Base-by-base conservation (phyloP, 1,140 invertebrate species). In the Harpegnathos saltator region DNA sequence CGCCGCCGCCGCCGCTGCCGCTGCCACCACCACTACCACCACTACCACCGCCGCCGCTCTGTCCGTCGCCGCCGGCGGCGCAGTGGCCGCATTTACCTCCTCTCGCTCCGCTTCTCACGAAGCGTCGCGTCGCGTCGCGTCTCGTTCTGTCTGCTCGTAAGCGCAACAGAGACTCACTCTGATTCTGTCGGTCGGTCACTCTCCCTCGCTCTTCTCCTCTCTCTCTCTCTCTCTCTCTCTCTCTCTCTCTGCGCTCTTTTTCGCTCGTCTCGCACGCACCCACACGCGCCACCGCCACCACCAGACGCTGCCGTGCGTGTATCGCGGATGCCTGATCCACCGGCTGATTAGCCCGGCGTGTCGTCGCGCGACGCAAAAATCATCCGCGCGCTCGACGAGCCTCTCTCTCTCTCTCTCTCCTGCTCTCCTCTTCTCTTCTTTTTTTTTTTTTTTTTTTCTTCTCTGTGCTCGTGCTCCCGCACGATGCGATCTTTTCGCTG, bases 361-460 rank as follows among this genome's bases (percentile, higher is more conserved):
- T 87, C 73, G 81, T 87, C 54, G 86, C 85, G 66, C 65, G 77
- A 87, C 82, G 75, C 83, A 87, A 88, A 88, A 88, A 88, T 88
- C 77, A 85, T 72, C 85, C 66, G 52, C 65, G 75, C 38, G 22
- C 38, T 80, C n/a, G n/a, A n/a, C n/a, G n/a, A n/a, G n/a, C n/a
- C 17, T 73, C 77, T 80, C 58, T 26, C 44, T 24, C 44, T 22
- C 14, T 66, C 29, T 44, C 22, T 33, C 29, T 33, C 29, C 5
- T 5, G 29, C 5, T 33, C 29, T 33, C 29, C 29, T 33, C 29
- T 33, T 33, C 29, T 33, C 29, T 33, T 33, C 29, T 33, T 33
- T n/a, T n/a, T n/a, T n/a, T n/a, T n/a, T n/a, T n/a, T n/a, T n/a
- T n/a, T n/a, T n/a, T n/a, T n/a, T n/a, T n/a, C n/a, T n/a, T n/a